Evolutionary conservation across 2,888 invertebrate species (phyloP), one percentile per base, ranked within the genome.

Genomic region (Himalopsyche japonica): DNA sequence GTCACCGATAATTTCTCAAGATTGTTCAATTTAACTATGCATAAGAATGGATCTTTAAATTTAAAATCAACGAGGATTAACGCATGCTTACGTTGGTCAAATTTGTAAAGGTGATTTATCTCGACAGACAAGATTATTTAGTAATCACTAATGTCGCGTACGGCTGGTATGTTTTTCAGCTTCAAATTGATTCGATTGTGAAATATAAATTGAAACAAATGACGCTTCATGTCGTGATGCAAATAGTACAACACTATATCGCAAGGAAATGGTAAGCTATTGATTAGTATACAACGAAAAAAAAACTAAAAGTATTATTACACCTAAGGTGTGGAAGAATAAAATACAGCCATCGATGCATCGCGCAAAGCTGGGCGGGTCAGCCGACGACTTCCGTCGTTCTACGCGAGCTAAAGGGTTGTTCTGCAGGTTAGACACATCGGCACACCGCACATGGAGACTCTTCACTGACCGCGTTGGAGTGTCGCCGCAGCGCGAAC

Each of bases 401-500:
- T 70, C 70, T 70, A 70, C 70, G 70, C 70, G 70, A 70, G 12
- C 27, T 70, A 70, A 70, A 43, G 43, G 70, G 30, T 70, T 30
- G 70, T 20, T 70, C 27, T 43, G 76, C 76, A 48, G 49, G 81
- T 82, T 76, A 76, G 43, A 76, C 34, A 76, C 76, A 81, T 76
- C 32, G 43, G n/a, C n/a, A n/a, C 81, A 81, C 20, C 47, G 37
- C 77, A 77, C 77, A 77, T 37, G 43, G 3, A 34, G 76, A 88
- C 88, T 88, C 88, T 43, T 87, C 89, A 92, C 94, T 94, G 94
- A 96, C 95, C 94, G 94, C 92, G 88, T 92, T 93, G 89, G 93
- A 91, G 91, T 95, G 94, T 88, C 95, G 93, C 86, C 95, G 93
- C 80, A 95, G 93, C 85, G 94, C 94, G 89, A 95, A 94, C 89